Conservation (phyloP, 2,888 invertebrate genomes). For the Abrostola triplasia region DNA sequence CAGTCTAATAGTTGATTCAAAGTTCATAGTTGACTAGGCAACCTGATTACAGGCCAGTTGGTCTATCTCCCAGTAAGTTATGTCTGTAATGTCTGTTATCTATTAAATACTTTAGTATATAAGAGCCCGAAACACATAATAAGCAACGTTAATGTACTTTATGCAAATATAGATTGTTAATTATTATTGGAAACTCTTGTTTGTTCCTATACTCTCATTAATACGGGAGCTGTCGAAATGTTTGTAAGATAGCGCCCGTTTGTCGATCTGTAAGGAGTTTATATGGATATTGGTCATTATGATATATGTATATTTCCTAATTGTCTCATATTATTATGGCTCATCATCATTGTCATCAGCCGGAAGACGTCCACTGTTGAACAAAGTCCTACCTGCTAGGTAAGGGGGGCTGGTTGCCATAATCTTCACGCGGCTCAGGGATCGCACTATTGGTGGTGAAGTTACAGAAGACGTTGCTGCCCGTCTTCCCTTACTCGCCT, state of each 20-base stretch:
- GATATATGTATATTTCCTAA: too few relatives aligned
- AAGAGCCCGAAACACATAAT: slow-evolving; percentile 17
- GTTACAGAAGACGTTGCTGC: too few relatives aligned
- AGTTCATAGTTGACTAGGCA: slow-evolving; percentile 60
- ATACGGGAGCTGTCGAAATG: slow-evolving; percentile 27
- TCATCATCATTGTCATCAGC: too few relatives aligned
- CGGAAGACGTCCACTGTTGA: too few relatives aligned
- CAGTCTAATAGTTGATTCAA: slow-evolving; percentile 38
- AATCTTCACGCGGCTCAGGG: too few relatives aligned
- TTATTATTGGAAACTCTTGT: slow-evolving; percentile 23
- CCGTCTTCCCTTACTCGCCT: too few relatives aligned
- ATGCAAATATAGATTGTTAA: slow-evolving; percentile 33
- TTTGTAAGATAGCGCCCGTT: slow-evolving; percentile 8
- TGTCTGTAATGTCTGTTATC: slow-evolving; percentile 42
- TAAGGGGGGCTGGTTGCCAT: too few relatives aligned
- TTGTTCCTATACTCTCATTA: slow-evolving; percentile 23
- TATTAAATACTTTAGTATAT: slow-evolving; percentile 12
- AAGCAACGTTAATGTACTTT: slow-evolving; percentile 45
- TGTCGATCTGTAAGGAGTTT: neutral
- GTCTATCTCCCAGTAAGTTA: slow-evolving; percentile 43
- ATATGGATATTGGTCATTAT: slow-evolving; percentile 10
- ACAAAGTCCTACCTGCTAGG: too few relatives aligned
- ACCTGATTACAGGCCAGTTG: slow-evolving; percentile 49
- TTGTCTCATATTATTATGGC: too few relatives aligned
- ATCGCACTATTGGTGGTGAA: too few relatives aligned